phyloP scores from a whole-genome alignment of 2,888 invertebrate species.

The Cheilosia impressa region DNA sequence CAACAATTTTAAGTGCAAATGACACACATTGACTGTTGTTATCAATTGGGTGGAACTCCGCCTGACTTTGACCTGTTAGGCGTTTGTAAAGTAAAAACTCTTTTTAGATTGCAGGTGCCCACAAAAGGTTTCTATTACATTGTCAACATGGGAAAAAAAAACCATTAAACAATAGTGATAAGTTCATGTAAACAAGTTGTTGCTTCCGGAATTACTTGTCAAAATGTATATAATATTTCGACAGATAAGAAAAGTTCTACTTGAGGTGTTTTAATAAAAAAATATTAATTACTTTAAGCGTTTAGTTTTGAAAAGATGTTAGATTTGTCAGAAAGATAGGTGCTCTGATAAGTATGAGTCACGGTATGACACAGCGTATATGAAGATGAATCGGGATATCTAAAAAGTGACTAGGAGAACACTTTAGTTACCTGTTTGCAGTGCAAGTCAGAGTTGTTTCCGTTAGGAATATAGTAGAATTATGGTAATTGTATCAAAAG shows the following conservation, averaged over 20 bases:
- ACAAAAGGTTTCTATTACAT: constrained; percentile 22
- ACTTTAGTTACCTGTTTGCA: too few relatives aligned
- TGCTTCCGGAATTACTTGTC: constrained; percentile 36
- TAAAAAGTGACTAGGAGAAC: too few relatives aligned
- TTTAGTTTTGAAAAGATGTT: background rate
- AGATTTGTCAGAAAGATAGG: background rate
- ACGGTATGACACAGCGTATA: background rate
- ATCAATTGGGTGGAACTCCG: constrained; percentile 34
- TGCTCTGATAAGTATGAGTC: background rate
- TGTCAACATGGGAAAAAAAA: constrained; percentile 20
- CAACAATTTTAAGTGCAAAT: constrained; percentile 5
- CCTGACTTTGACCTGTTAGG: constrained; percentile 31
- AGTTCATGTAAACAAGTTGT: background rate
- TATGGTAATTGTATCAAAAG: too few relatives aligned
- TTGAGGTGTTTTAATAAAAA: background rate
- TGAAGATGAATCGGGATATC: too few relatives aligned
- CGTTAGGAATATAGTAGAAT: too few relatives aligned
- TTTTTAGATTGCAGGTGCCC: constrained; percentile 1
- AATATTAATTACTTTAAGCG: background rate
- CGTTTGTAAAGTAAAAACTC: background rate
- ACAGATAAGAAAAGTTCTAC: background rate
- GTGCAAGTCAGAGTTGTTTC: too few relatives aligned
- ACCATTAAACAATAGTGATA: constrained; percentile 32
- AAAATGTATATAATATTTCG: background rate
- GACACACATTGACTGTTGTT: constrained; percentile 17